A percentile compares a stretch with the other conserved stretches of the same genome.
Conservation (phyloP, 2,888 invertebrate genomes). For the Agrotis clavis region DNA sequence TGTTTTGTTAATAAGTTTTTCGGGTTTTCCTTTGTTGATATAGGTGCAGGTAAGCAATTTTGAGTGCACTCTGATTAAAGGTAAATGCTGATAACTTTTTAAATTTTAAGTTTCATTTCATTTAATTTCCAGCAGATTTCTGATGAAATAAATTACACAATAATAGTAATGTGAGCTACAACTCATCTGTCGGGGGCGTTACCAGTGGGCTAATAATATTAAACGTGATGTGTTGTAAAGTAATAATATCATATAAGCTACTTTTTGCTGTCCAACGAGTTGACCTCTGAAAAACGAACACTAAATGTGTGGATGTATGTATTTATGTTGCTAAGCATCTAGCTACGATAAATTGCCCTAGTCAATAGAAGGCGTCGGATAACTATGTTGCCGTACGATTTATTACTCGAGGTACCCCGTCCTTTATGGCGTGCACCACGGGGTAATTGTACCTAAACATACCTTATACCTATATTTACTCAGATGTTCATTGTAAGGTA, state of each 20-base stretch:
- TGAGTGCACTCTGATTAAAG: background rate
- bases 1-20: background rate
- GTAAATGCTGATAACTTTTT: too few relatives aligned
- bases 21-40: too few relatives aligned
- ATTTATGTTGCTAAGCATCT: background rate
- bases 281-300: constrained; percentile 1
- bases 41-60: too few relatives aligned
- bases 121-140: too few relatives aligned
- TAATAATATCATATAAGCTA: too few relatives aligned
- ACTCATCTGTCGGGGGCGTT: too few relatives aligned
- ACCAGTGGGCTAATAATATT: too few relatives aligned
- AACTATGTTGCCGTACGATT: constrained; percentile 47
- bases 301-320: background rate
- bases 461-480: background rate
- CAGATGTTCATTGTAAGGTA: background rate
- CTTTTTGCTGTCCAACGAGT: too few relatives aligned
- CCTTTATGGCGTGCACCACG: constrained; percentile 32
- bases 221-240: too few relatives aligned
- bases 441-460: constrained; percentile 6
- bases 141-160: too few relatives aligned
- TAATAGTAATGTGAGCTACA: too few relatives aligned
- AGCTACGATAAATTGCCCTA: constrained; percentile 52
- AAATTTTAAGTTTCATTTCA: too few relatives aligned
- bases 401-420: constrained; percentile 33
- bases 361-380: constrained; percentile 40